A percentile compares a stretch with the other conserved stretches of the same genome.
These are phyloP conservation scores for Columba guinea DNA, from an alignment of 2,797 vertebrate genomes.

Conservation along the genomic window DNA sequence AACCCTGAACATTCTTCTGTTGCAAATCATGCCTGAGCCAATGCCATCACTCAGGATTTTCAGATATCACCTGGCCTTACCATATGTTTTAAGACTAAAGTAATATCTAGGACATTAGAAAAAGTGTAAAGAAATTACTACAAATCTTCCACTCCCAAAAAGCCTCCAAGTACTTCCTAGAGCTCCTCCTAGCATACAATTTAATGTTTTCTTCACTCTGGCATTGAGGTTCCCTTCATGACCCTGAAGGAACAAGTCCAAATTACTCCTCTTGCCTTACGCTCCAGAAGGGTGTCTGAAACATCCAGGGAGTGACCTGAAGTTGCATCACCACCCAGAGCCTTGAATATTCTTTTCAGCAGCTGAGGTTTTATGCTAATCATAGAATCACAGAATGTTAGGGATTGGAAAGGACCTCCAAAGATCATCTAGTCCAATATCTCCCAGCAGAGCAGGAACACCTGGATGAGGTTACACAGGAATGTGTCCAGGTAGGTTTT, in stretches of 20 bases:
- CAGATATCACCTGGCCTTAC: not conserved
- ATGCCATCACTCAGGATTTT: not conserved
- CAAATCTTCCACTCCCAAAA: not conserved
- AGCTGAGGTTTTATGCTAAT: not conserved
- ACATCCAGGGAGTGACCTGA: not conserved
- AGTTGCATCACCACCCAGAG: not conserved
- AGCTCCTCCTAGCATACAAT: not conserved
- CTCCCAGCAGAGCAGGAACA: no score
- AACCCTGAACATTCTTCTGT: not conserved
- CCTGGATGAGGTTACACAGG: no score
- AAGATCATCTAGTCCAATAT: no score
- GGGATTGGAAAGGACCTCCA: no score
- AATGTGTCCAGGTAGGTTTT: no score
- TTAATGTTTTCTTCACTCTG: not conserved
- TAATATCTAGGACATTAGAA: not conserved
- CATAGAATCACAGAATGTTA: no score
- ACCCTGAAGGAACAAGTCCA: not conserved
- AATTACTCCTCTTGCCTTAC: not conserved
- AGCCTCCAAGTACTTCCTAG: not conserved
- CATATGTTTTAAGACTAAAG: not conserved
- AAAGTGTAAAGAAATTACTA: not conserved
- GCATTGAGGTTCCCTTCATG: not conserved
- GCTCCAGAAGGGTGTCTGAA: not conserved
- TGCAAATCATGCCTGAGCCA: not conserved
- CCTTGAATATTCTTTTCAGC: not conserved